phyloP scores from a whole-genome alignment of 2,797 vertebrate species.

The Gephyroberyx darwinii region DNA sequence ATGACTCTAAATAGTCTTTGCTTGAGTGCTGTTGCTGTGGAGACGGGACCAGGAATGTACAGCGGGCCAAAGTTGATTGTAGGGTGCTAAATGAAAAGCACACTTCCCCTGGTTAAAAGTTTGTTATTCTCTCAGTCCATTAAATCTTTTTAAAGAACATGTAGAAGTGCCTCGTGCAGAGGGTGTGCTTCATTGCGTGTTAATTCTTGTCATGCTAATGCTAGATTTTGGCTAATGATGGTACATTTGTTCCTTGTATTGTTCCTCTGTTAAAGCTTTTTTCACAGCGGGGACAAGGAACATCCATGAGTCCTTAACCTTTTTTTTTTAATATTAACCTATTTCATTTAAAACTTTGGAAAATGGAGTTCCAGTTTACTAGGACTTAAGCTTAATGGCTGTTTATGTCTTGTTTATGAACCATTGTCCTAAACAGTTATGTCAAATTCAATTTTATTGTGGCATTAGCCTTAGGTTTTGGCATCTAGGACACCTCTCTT shows the following conservation, averaged over 20 bases:
- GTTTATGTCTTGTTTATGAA: too few relatives aligned
- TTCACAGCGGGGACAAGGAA: not conserved
- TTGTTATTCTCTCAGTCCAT: constrained; percentile 66
- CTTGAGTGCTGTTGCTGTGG: constrained; percentile 78
- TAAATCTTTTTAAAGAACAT: constrained; percentile 75
- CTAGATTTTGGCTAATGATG: constrained; percentile 8
- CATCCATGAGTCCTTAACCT: not conserved
- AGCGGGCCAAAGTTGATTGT: constrained; percentile 78
- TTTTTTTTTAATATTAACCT: too few relatives aligned
- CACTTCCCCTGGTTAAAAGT: constrained; percentile 75
- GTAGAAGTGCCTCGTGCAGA: constrained; percentile 57
- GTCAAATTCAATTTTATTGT: too few relatives aligned
- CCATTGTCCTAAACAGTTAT: too few relatives aligned
- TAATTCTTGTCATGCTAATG: constrained; percentile 62
- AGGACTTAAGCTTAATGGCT: too few relatives aligned
- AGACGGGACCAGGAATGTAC: constrained; percentile 75
- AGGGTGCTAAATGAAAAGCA: constrained; percentile 82
- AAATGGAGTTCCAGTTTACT: too few relatives aligned
- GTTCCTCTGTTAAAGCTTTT: constrained; percentile 9
- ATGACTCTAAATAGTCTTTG: constrained; percentile 78
- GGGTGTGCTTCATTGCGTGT: constrained; percentile 56
- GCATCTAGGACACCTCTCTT: too few relatives aligned
- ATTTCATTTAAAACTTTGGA: too few relatives aligned
- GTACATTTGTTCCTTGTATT: constrained; percentile 36
- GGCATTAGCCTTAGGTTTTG: too few relatives aligned